phyloP scores from a whole-genome alignment of 92 coral and sea anemone genomes.

The Anthopleura xanthogrammica region DNA sequence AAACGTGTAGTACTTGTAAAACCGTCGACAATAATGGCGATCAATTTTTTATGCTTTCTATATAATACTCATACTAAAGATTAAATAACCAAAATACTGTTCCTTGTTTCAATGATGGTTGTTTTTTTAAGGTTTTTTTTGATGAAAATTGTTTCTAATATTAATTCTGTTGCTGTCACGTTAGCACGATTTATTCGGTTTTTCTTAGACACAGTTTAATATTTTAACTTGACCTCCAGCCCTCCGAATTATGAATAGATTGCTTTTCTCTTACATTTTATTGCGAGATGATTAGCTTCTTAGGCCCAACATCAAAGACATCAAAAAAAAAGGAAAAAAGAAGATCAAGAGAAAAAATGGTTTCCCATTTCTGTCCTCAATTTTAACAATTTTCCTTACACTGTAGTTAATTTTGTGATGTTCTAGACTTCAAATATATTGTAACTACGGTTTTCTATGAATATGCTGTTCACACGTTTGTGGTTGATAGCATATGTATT shows the following conservation, averaged over 20 bases:
- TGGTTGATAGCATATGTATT: no score
- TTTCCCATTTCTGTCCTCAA: neutral
- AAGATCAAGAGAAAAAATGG: neutral
- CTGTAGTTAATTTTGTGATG: no score
- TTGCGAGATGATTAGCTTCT: neutral
- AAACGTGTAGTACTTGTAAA: constrained; percentile 14
- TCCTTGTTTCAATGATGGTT: neutral
- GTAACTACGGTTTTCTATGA: no score
- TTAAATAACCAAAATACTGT: neutral
- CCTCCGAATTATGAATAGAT: neutral
- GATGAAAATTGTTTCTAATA: neutral
- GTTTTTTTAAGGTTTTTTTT: neutral
- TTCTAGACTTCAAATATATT: no score
- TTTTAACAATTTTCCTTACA: neutral
- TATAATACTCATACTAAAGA: constrained; percentile 1
- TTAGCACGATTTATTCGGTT: neutral
- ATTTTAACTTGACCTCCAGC: constrained; percentile 9
- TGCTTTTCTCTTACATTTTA: neutral
- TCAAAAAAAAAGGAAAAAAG: neutral
- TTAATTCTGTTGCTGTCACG: neutral
- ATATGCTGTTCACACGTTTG: no score
- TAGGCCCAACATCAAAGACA: neutral
- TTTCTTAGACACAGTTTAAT: neutral
- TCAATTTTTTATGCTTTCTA: constrained; percentile 28
- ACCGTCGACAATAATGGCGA: constrained; percentile 14